These are phyloP conservation scores for Cliona cf. orientalis DNA, from an alignment of 37 sponge, comb jelly and placozoan species.

Conservation along the genomic window DNA sequence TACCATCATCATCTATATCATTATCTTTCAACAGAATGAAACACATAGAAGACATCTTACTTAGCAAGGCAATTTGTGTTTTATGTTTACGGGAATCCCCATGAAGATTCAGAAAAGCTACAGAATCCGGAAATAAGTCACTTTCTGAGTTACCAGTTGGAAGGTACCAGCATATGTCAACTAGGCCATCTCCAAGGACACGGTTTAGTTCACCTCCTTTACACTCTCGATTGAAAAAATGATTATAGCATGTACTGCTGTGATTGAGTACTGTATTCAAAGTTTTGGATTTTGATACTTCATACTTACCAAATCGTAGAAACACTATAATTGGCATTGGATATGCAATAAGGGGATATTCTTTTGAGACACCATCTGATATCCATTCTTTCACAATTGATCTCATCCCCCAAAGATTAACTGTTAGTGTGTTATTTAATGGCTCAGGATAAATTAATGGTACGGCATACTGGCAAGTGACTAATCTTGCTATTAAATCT, in stretches of 20 bases:
- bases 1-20: background rate
- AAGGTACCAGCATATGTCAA: conserved; percentile 44
- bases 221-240: conserved; percentile 39
- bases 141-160: conserved; percentile 2
- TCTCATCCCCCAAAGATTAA: conserved; percentile 23
- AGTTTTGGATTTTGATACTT: conserved; percentile 40
- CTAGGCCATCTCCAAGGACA: conserved; percentile 15
- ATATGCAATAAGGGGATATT: conserved; percentile 16
- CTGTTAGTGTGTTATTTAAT: background rate
- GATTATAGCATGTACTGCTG: background rate
- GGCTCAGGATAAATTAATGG: conserved; percentile 34
- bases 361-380: background rate
- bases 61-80: conserved; percentile 32
- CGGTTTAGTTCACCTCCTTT: conserved; percentile 14
- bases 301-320: conserved; percentile 18
- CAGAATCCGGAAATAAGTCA: conserved; percentile 17
- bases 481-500: conserved; percentile 16
- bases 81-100: conserved; percentile 20
- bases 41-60: conserved; percentile 5
- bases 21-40: conserved; percentile 11
- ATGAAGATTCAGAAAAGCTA: conserved; percentile 37
- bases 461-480: conserved; percentile 24
- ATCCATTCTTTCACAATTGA: conserved; percentile 36
- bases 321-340: conserved; percentile 41
- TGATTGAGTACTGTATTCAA: conserved; percentile 17